Percentiles rank a stretch among this genome's conserved stretches.
Evolutionary conservation across 2,888 invertebrate genomes (phyloP).

Genomic region (Lymantria monacha): DNA sequence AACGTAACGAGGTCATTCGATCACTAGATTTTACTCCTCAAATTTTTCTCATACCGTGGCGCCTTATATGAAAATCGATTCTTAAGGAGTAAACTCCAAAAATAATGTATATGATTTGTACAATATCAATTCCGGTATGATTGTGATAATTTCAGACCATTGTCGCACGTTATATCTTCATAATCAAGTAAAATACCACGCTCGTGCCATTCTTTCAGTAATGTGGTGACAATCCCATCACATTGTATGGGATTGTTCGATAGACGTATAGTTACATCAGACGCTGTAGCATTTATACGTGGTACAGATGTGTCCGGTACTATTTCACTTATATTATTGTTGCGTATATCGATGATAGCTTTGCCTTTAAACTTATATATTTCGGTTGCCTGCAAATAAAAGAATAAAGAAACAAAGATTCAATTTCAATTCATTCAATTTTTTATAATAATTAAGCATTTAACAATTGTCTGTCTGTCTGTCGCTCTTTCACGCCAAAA

Average conservation of each 20-base stretch:
- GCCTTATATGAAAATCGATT: too few relatives aligned
- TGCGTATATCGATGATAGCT: background rate
- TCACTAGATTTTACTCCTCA: too few relatives aligned
- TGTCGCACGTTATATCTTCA: background rate
- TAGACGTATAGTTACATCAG: background rate
- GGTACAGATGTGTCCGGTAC: background rate
- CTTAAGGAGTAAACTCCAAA: too few relatives aligned
- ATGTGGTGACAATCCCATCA: background rate
- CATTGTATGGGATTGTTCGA: background rate
- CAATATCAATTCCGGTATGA: too few relatives aligned
- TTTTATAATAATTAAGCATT: too few relatives aligned
- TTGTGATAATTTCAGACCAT: background rate
- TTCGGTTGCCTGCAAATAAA: background rate
- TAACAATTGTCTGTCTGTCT: too few relatives aligned
- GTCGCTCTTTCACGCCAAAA: too few relatives aligned
- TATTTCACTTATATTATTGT: background rate
- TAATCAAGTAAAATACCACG: background rate
- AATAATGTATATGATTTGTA: too few relatives aligned
- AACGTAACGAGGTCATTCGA: too few relatives aligned
- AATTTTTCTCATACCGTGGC: too few relatives aligned
- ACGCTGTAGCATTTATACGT: background rate
- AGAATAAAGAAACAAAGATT: background rate
- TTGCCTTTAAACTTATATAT: background rate
- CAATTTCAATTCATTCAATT: too few relatives aligned
- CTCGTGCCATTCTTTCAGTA: background rate